Base-by-base conservation (phyloP, 2,797 vertebrate genomes). In the Kryptolebias ocellatus region DNA sequence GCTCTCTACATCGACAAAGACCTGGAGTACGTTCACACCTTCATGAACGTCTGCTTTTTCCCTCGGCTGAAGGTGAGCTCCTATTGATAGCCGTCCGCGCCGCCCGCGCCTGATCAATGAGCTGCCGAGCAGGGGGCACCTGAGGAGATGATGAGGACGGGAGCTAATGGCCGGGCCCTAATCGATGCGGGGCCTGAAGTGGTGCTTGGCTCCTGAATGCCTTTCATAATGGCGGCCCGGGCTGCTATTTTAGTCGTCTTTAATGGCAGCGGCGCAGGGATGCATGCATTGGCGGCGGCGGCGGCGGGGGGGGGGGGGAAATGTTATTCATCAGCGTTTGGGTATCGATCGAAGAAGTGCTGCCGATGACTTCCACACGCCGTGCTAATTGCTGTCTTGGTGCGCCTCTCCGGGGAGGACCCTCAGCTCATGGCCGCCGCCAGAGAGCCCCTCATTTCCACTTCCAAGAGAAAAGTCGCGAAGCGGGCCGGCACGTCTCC, bases 11-110 rank as follows among this genome's bases (percentile, higher is more conserved):
- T 99, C 45, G 98, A 99, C 78, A 99, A 99, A 89, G 98, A 98
- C 71, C 92, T 99, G 91, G 97, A 97, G 87, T 99, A 93, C 0
- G 97, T 99, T 77, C 97, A 98, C 85, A 97, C 97, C 70, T 99
- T 99, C 92, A 99, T 99, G 97, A 98, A 99, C 3, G 98, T 99
- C 73, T 99, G 97, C 84, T 99, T 99, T 85, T 99, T 99, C 84
- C 98, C 97, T 16, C 94, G 97, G 64, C 90, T 99, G 68, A 99
- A 99, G 96, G 98, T 98, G 93, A 93, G 95, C 46, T 15, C 68
- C 57, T 64, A 73, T 78, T 24, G 74, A 88, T 61, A 59, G 60
- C 68, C 29, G 1, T 63, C 65, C 58, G 45, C 31, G 45, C 31
- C 52, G n/a, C 70, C 60, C 2, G 20, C 64, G 2, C 63, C 60